Evolutionary conservation across 2,113 vertebrate genomes (phyloP).

Genomic region (Patagioenas fasciata): DNA sequence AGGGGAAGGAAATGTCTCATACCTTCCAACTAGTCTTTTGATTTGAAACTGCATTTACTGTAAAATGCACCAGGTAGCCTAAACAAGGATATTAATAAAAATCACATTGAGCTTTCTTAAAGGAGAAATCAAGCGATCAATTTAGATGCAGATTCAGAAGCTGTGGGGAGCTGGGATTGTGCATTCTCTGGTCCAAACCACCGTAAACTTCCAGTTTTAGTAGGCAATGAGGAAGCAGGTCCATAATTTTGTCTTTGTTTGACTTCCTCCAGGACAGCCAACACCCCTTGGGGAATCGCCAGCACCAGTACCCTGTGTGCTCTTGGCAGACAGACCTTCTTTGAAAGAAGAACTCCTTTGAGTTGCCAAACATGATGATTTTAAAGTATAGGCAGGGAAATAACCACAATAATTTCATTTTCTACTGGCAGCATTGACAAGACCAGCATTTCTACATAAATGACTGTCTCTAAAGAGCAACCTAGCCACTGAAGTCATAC

Average conservation of each 20-base stretch:
- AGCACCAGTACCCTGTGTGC: background rate
- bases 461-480: background rate
- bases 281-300: background rate
- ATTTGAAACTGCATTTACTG: background rate
- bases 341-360: background rate
- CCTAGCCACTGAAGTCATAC: background rate
- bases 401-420: background rate
- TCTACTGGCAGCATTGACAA: background rate
- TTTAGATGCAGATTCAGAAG: background rate
- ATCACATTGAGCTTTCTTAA: background rate
- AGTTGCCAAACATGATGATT: background rate
- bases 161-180: background rate
- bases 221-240: background rate
- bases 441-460: background rate
- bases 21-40: background rate
- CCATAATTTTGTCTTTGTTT: background rate
- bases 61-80: background rate
- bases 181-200: background rate
- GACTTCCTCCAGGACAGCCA: background rate
- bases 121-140: background rate
- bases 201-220: background rate
- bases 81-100: background rate
- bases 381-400: background rate
- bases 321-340: background rate
- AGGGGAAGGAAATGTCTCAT: slow-evolving; percentile 61